Conservation (phyloP, 2,888 invertebrate species). For the Eristalis pertinax region DNA sequence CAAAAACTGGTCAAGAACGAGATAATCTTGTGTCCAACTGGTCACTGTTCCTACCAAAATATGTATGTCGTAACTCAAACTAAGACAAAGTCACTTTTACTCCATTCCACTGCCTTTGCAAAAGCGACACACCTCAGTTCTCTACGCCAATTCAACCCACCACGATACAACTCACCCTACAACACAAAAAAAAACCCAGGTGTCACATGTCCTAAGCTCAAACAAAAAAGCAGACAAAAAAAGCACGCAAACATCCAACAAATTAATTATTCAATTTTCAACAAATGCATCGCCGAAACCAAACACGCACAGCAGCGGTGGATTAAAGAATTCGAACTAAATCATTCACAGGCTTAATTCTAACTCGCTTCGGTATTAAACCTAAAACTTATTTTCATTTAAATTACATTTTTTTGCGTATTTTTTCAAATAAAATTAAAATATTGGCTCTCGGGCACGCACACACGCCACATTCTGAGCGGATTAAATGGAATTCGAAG, state of each 20-base stretch:
- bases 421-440: constrained; percentile 11
- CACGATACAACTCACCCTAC: neutral
- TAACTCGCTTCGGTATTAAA: neutral
- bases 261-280: neutral
- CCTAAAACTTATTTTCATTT: constrained; percentile 7
- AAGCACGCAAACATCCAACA: neutral
- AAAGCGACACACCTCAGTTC: no score
- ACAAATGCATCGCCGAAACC: neutral
- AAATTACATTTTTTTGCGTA: neutral
- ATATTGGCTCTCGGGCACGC: neutral
- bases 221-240: neutral
- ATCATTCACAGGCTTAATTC: constrained; percentile 3
- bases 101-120: no score
- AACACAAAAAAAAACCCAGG: neutral
- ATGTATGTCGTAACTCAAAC: no score
- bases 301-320: neutral
- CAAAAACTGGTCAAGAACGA: no score
- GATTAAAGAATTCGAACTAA: constrained; percentile 8
- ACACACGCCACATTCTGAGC: neutral
- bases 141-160: neutral
- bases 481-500: neutral
- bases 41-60: no score
- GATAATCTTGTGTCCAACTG: no score
- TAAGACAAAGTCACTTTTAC: no score
- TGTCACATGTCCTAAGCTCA: neutral